Base-by-base conservation (phyloP, 2,113 vertebrate species). In the Ciconia maguari region DNA sequence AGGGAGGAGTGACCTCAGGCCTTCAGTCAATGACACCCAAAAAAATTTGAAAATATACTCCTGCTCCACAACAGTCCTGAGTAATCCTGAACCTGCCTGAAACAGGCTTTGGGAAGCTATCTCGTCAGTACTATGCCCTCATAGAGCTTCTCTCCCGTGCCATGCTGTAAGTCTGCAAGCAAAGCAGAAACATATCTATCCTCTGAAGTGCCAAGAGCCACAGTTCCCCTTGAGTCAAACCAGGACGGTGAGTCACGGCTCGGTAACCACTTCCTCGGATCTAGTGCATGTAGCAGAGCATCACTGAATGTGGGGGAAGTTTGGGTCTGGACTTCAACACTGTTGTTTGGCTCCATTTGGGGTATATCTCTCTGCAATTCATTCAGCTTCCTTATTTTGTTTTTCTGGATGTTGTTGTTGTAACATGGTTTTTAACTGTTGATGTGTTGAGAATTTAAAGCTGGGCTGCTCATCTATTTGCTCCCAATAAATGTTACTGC, bases 321-420 rank as follows among this genome's bases (percentile, higher is more conserved):
- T n/a, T 60, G 77, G 72, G 70, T 83, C 86, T 71, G 89, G 83
- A 68, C 61, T 79, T 60, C n/a, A 84, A 36, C 44, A 4, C 32
- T 71, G 21, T 24, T 76, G 30, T 66, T 91, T 93, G 86, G 86
- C 86, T 92, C 69, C 48, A 3, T n/a, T 89, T 52, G 74, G 34
- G 62, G 22, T 58, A 21, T 92, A 91, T 95, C 89, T 94, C 36
- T 65, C 61, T 75, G n/a, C 80, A 57, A 83, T 85, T 93, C 84
- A 17, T 94, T 94, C 89, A 84, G 58, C 89, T 96, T 95, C 95
- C 87, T 94, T 75, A 7, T 65, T 91, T 92, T 87, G 80, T 87
- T 94, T 87, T 79, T 75, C 70, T 94, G 87, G 65, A 71, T 89
- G 77, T 16, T 91, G 64, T 86, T 87, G 88, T 80, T 4, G 0